Conservation (phyloP, 2,797 vertebrate genomes). For the Anisognathus igniventris region DNA sequence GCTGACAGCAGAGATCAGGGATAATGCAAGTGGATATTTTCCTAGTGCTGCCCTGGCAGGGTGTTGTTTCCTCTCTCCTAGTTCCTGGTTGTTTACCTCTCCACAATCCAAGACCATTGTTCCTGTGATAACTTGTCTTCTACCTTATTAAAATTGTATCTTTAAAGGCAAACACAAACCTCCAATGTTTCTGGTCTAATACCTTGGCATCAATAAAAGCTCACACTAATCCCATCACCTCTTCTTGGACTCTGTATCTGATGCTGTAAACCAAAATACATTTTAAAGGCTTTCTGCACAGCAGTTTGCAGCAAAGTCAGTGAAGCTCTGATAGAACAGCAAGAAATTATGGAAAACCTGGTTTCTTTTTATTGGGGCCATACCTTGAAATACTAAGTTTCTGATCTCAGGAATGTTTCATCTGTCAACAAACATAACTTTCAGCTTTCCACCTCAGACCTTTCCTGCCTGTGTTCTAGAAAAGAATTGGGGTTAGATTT, state of each 20-base stretch:
- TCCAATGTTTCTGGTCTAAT: background rate
- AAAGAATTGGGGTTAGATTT: background rate
- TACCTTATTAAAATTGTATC: background rate
- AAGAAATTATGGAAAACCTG: conserved; percentile 28
- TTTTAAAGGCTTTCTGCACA: conserved; percentile 3
- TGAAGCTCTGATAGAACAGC: background rate
- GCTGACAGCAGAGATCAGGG: background rate
- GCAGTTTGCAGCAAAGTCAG: background rate
- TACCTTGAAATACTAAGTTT: conserved; percentile 29
- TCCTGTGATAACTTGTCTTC: background rate
- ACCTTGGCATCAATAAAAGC: background rate
- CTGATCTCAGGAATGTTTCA: conserved; percentile 44
- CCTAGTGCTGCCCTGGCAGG: fast-evolving
- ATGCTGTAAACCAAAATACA: background rate
- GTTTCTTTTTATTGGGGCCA: conserved; percentile 7
- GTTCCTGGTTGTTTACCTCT: background rate
- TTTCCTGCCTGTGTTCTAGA: background rate
- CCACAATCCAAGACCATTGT: fast-evolving
- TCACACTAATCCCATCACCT: background rate
- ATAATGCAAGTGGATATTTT: background rate
- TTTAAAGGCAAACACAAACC: background rate
- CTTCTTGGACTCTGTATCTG: background rate
- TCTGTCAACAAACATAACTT: conserved; percentile 27
- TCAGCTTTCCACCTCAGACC: conserved; percentile 30
- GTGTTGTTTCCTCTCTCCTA: background rate